Evolutionary conservation across 2,113 vertebrate genomes (phyloP), one percentile per base, ranked within the genome.

Genomic region (Phylloscopus trochilus): DNA sequence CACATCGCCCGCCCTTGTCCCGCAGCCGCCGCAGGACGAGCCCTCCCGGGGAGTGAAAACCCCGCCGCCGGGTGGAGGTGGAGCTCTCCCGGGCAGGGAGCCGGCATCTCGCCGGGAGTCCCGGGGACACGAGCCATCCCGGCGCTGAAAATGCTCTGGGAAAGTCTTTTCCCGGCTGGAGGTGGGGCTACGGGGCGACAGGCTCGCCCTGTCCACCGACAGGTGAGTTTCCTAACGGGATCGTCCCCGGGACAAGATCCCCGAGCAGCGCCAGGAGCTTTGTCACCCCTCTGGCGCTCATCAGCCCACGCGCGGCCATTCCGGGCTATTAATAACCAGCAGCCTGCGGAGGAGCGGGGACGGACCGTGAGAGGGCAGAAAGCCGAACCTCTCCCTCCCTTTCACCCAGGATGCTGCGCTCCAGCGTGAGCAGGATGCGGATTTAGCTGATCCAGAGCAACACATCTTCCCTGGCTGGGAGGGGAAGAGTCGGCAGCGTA

Each of bases 281-380:
- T 31, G 81, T 72, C 73, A 2, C 74, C 75, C 3, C 11, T 15
- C 12, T 5, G 7, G 33, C 6, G 4, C 76, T 17, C 53, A 0
- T 9, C 79, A 1, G 20, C 81, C 90, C 66, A 5, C 43, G 8
- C 52, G 6, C 66, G 30, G 73, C 43, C 56, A 0, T 16, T 15
- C 66, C 31, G 1, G 39, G 83, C 92, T 90, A 35, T 93, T 83
- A 76, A 93, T 89, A 95, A 33, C 64, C 35, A 7, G 8, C 81
- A 11, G 47, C 35, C 66, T 28, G 59, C n/a, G 13, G 87, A 41
- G 83, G 35, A 62, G 63, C 55, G 2, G 17, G 52, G 59, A 51
- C 64, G 8, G 10, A 9, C 15, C 11, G 10, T 1, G 56, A 41
- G 43, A 47, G 41, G 23, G 5, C 49, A 3, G 31, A n/a, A 18